Evolutionary conservation across 2,888 invertebrate species (phyloP).

Genomic region (Teinopalpus imperialis): DNA sequence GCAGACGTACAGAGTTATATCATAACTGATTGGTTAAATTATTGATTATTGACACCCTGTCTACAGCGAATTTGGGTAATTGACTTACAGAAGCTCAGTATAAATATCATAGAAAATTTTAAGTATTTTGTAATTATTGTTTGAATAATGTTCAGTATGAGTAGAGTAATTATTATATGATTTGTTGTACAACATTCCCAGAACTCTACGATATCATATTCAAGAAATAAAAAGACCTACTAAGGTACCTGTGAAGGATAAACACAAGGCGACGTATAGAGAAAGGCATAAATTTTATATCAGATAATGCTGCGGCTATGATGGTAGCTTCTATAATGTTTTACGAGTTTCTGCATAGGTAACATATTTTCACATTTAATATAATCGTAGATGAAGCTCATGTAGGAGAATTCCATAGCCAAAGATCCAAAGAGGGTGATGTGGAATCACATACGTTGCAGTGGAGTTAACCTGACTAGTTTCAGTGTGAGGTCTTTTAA

Average conservation of each 20-base stretch:
- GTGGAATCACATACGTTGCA: conserved; percentile 36
- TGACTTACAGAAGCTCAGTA: conserved; percentile 65
- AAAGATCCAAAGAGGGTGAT: conserved; percentile 48
- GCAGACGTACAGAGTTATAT: no score
- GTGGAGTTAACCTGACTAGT: conserved; percentile 57
- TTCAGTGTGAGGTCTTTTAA: conserved; percentile 65
- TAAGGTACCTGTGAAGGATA: no score
- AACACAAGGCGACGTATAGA: conserved; percentile 4
- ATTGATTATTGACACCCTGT: conserved; percentile 18
- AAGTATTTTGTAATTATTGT: no score
- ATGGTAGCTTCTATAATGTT: not conserved
- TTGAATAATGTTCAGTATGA: no score
- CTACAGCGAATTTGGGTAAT: conserved; percentile 41
- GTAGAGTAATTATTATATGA: no score
- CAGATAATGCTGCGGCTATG: conserved; percentile 1
- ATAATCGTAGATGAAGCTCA: conserved; percentile 36
- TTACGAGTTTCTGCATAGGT: conserved; percentile 3
- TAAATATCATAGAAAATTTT: conserved; percentile 37
- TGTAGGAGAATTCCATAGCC: conserved; percentile 48
- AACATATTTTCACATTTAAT: conserved; percentile 27
- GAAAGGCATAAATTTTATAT: not conserved
- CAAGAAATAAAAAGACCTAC: no score
- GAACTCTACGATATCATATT: no score
- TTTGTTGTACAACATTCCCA: no score
- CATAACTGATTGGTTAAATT: no score